Percentiles rank a stretch among this genome's conserved stretches.
These are phyloP conservation scores for Drosophila arizonae DNA, from an alignment of 1,140 invertebrate species.

Conservation along the genomic window DNA sequence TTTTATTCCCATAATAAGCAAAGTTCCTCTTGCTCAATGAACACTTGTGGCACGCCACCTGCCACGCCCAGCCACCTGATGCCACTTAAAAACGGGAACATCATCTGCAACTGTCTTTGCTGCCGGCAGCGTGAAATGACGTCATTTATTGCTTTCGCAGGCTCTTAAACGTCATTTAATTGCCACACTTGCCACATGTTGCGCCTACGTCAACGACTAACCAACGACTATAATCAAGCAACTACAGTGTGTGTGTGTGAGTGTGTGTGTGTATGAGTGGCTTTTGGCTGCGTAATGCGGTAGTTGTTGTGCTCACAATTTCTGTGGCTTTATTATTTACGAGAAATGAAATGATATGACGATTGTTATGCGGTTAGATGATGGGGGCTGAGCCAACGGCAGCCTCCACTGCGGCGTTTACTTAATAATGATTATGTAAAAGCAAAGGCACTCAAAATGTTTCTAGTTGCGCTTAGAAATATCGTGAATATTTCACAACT, in stretches of 20 bases:
- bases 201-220: slow-evolving; percentile 39
- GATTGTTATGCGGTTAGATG: slow-evolving; percentile 24
- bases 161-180: slow-evolving; percentile 56
- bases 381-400: slow-evolving; percentile 3
- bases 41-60: not conserved
- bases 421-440: slow-evolving; percentile 49
- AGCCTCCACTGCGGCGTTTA: slow-evolving; percentile 32
- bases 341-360: slow-evolving; percentile 22
- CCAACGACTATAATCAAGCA: slow-evolving; percentile 32
- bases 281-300: slow-evolving; percentile 62
- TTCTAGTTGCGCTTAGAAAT: slow-evolving; percentile 48
- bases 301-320: slow-evolving; percentile 47
- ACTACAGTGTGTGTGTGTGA: not conserved
- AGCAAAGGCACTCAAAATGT: slow-evolving; percentile 16
- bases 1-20: too few relatives aligned
- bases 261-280: slow-evolving; percentile 24
- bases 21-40: not conserved
- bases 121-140: not conserved
- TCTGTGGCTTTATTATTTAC: slow-evolving; percentile 38
- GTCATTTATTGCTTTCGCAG: slow-evolving; percentile 10
- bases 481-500: slow-evolving; percentile 12
- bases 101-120: slow-evolving; percentile 5
- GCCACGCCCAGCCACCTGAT: not conserved
- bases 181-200: slow-evolving; percentile 55
- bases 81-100: not conserved